Conservation (phyloP, 2,888 invertebrate genomes). For the Azorinus chamasolen region DNA sequence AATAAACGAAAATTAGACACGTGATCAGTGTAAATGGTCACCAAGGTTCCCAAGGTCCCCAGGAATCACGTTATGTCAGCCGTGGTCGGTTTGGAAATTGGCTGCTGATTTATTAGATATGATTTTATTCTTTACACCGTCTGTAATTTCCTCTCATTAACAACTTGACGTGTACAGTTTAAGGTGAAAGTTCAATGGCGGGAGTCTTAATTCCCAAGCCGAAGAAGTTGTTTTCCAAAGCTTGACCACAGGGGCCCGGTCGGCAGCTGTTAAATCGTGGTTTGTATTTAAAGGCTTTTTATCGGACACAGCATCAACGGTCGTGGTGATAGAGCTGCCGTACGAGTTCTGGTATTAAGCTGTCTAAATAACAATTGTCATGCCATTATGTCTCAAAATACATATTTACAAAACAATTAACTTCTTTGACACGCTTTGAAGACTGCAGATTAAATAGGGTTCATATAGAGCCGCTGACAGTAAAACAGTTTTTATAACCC, state of each 20-base stretch:
- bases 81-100: slow-evolving; percentile 38
- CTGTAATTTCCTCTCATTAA: slow-evolving; percentile 44
- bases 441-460: slow-evolving; percentile 37
- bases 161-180: slow-evolving; percentile 34
- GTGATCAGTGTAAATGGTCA: slow-evolving; percentile 44
- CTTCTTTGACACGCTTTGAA: slow-evolving; percentile 54
- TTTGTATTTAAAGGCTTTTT: slow-evolving; percentile 43
- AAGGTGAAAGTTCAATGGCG: slow-evolving; percentile 45
- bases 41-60: slow-evolving; percentile 22
- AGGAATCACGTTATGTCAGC: slow-evolving; percentile 47
- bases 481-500: slow-evolving; percentile 29
- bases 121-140: slow-evolving; percentile 35
- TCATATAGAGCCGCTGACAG: slow-evolving; percentile 31
- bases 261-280: slow-evolving; percentile 50
- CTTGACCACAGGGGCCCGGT: slow-evolving; percentile 42
- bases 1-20: slow-evolving; percentile 49
- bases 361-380: slow-evolving; percentile 50
- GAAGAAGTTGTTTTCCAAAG: slow-evolving; percentile 24
- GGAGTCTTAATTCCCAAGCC: slow-evolving; percentile 22
- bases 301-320: slow-evolving; percentile 36
- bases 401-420: slow-evolving; percentile 63
- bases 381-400: slow-evolving; percentile 50
- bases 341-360: slow-evolving; percentile 38
- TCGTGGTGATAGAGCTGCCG: slow-evolving; percentile 31
- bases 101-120: slow-evolving; percentile 48